Conservation (phyloP, 1,140 invertebrate species). For the Leptinotarsa texana region DNA sequence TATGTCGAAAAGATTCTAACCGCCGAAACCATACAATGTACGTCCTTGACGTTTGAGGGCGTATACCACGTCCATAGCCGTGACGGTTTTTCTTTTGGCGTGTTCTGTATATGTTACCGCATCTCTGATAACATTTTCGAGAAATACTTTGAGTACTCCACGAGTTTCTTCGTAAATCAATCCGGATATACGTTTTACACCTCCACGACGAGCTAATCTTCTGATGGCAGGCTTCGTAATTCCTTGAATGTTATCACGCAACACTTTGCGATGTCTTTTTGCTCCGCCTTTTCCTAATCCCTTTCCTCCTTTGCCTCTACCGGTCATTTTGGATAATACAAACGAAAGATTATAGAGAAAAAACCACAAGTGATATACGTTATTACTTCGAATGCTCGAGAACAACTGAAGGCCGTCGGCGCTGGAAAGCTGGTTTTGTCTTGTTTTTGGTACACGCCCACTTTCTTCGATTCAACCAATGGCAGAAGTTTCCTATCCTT, state of each 20-base stretch:
- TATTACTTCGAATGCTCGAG: too few relatives aligned
- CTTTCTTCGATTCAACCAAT: too few relatives aligned
- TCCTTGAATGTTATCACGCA: constrained; percentile 72
- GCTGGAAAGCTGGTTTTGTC: too few relatives aligned
- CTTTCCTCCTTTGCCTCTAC: constrained; percentile 70
- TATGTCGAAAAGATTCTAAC: constrained; percentile 59
- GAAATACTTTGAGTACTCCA: constrained; percentile 75
- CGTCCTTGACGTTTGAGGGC: constrained; percentile 82
- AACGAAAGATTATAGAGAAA: too few relatives aligned
- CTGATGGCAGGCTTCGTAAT: constrained; percentile 57
- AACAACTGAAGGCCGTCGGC: too few relatives aligned
- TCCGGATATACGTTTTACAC: constrained; percentile 79
- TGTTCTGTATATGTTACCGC: constrained; percentile 84
- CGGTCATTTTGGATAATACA: constrained; percentile 68
- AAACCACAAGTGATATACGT: too few relatives aligned
- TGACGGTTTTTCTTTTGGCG: constrained; percentile 81
- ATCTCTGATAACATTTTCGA: constrained; percentile 80
- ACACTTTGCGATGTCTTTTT: constrained; percentile 70
- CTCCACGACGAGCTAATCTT: constrained; percentile 71
- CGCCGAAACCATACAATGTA: constrained; percentile 68
- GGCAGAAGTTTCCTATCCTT: too few relatives aligned
- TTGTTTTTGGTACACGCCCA: too few relatives aligned
- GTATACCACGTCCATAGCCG: constrained; percentile 87
- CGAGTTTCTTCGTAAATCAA: constrained; percentile 75
- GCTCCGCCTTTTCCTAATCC: constrained; percentile 71